Evolutionary conservation across 2,888 invertebrate genomes (phyloP).

Genomic region (Eristalis tenax): DNA sequence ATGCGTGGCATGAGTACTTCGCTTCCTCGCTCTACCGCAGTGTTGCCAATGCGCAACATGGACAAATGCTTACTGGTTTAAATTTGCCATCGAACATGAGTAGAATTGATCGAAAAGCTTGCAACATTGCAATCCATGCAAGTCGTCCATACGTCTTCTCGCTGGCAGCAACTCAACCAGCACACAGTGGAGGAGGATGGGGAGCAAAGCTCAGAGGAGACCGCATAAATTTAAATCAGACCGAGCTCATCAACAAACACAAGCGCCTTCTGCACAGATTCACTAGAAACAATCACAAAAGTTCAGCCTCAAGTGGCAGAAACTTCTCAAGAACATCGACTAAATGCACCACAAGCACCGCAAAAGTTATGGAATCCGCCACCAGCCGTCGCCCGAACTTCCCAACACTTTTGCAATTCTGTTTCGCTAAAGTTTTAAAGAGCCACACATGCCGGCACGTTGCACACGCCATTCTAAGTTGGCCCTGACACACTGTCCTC

Average conservation of each 20-base stretch:
- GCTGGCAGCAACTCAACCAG: too few relatives aligned
- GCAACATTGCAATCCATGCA: too few relatives aligned
- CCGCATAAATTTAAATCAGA: not conserved
- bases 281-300: not conserved
- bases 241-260: not conserved
- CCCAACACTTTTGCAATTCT: not conserved
- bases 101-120: too few relatives aligned
- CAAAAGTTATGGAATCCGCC: not conserved
- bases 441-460: not conserved
- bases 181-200: too few relatives aligned
- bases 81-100: too few relatives aligned
- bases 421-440: not conserved
- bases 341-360: not conserved
- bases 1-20: too few relatives aligned
- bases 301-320: not conserved
- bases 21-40: too few relatives aligned
- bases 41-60: too few relatives aligned
- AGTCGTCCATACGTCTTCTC: too few relatives aligned
- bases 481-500: constrained; percentile 23
- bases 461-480: not conserved
- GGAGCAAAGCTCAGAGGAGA: not conserved
- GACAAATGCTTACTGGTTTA: too few relatives aligned
- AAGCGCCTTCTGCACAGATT: not conserved
- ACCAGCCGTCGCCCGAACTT: not conserved
- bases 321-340: not conserved